phyloP scores from a whole-genome alignment of 1,140 invertebrate genomes.

The Zaprionus tsacasi region DNA sequence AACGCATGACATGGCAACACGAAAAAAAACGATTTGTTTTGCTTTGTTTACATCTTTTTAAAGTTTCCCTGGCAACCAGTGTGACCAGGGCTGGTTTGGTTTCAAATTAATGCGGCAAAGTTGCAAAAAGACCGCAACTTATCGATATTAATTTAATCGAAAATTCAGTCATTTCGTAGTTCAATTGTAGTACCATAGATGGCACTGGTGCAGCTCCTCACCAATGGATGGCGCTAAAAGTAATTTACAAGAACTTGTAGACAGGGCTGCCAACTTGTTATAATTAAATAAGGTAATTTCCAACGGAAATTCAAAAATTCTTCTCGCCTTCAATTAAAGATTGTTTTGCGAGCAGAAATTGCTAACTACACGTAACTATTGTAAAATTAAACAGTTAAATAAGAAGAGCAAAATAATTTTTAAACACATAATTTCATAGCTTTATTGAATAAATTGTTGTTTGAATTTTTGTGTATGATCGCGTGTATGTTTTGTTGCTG shows the following conservation, averaged over 20 bases:
- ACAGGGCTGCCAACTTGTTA: too few relatives aligned
- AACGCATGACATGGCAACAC: constrained; percentile 55
- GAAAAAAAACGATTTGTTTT: constrained; percentile 21
- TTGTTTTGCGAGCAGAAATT: too few relatives aligned
- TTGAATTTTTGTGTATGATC: constrained; percentile 30
- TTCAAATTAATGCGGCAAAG: not conserved
- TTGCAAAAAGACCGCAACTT: not conserved
- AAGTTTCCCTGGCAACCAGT: constrained; percentile 34
- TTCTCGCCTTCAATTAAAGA: too few relatives aligned
- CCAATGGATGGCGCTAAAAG: too few relatives aligned
- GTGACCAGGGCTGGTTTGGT: not conserved
- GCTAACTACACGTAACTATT: too few relatives aligned
- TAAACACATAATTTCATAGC: constrained; percentile 81
- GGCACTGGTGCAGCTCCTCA: not conserved
- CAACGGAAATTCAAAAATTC: too few relatives aligned
- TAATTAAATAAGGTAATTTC: too few relatives aligned
- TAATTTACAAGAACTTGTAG: too few relatives aligned
- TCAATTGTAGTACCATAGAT: not conserved
- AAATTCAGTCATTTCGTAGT: too few relatives aligned
- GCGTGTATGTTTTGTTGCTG: constrained; percentile 48
- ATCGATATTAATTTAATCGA: not conserved
- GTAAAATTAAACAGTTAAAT: too few relatives aligned
- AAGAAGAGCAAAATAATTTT: too few relatives aligned
- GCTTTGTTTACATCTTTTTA: constrained; percentile 16
- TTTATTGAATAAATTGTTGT: constrained; percentile 76